Evolutionary conservation across 1,140 invertebrate species (phyloP).

Genomic region (Drosophila paulistorum): DNA sequence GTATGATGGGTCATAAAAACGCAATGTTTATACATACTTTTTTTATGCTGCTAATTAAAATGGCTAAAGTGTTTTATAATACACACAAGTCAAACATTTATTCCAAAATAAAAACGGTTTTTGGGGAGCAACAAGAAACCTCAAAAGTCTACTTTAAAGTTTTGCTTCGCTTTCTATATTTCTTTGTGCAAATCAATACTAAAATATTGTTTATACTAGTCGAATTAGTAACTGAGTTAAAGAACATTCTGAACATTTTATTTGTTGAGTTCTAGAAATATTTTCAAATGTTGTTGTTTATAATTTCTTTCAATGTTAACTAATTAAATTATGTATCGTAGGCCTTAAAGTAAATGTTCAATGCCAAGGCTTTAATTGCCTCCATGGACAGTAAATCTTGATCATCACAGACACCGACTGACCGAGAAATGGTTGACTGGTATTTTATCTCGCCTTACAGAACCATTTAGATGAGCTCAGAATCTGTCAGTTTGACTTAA

Average conservation of each 20-base stretch:
- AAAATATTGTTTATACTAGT: too few relatives aligned
- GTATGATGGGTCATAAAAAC: slow-evolving; percentile 18
- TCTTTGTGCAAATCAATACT: too few relatives aligned
- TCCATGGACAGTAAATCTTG: not conserved
- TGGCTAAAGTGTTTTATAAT: slow-evolving; percentile 28
- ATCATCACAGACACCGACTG: not conserved
- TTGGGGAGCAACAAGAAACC: too few relatives aligned
- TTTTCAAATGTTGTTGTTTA: not conserved
- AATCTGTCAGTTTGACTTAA: slow-evolving; percentile 36
- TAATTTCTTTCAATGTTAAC: not conserved
- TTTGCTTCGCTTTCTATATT: too few relatives aligned
- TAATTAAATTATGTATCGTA: not conserved
- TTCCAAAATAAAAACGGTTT: too few relatives aligned
- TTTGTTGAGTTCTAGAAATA: too few relatives aligned
- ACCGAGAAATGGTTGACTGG: not conserved
- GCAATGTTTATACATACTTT: slow-evolving; percentile 23
- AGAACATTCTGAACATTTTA: too few relatives aligned
- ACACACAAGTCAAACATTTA: not conserved
- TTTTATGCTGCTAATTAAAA: slow-evolving; percentile 43
- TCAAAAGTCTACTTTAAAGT: too few relatives aligned
- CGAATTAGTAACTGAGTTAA: too few relatives aligned
- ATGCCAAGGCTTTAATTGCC: slow-evolving; percentile 25
- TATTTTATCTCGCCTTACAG: slow-evolving; percentile 27
- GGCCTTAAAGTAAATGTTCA: slow-evolving; percentile 3
- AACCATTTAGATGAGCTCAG: slow-evolving; percentile 37